Evolutionary conservation across 2,888 invertebrate species (phyloP).

Genomic region (Parnassius mnemosyne): DNA sequence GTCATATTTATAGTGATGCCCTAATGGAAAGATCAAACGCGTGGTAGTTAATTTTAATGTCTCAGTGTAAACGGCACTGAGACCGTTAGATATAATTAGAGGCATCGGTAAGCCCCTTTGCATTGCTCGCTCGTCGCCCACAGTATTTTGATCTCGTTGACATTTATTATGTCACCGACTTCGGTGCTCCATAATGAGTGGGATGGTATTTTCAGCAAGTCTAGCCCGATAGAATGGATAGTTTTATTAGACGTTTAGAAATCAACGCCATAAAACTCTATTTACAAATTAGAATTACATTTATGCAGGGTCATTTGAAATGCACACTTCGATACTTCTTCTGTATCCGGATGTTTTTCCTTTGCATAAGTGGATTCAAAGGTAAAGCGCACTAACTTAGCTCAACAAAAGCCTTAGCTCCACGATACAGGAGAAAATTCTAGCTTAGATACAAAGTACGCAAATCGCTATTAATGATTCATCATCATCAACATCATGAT

Average conservation of each 20-base stretch:
- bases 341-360: no score
- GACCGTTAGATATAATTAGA: constrained; percentile 76
- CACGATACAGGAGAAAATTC: no score
- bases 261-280: not conserved
- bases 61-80: constrained; percentile 69
- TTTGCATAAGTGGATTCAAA: no score
- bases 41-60: constrained; percentile 76
- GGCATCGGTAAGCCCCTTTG: constrained; percentile 59
- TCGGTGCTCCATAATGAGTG: constrained; percentile 33
- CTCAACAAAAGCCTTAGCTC: no score
- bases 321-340: no score
- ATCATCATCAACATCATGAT: no score
- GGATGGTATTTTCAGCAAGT: constrained; percentile 24
- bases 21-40: constrained; percentile 80
- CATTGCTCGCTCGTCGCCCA: constrained; percentile 46
- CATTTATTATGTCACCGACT: constrained; percentile 69
- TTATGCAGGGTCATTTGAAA: no score
- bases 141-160: constrained; percentile 67
- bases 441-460: no score
- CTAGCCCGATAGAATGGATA: constrained; percentile 6
- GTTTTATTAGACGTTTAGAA: constrained; percentile 25
- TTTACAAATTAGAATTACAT: no score
- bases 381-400: no score
- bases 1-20: constrained; percentile 69
- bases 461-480: no score